phyloP scores from a whole-genome alignment of 2,797 vertebrate genomes.

The Taenioides sp. region DNA sequence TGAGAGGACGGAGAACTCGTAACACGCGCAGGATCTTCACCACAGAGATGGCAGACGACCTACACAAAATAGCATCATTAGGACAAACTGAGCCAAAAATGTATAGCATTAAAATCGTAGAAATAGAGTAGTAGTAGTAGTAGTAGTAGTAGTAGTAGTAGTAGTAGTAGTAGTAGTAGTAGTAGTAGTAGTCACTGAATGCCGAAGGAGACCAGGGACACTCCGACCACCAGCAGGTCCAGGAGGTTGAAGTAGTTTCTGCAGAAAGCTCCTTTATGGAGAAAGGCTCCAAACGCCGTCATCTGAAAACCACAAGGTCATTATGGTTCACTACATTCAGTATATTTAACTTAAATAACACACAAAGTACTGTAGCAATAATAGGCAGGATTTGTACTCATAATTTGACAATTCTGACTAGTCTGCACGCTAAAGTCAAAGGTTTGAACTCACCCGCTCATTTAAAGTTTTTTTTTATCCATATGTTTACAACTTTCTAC shows the following conservation, averaged over 20 bases:
- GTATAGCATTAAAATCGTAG: no score
- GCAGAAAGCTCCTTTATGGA: slow-evolving; percentile 98
- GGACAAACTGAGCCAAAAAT: no score
- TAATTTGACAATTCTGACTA: no score
- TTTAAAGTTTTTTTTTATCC: no score
- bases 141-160: not conserved
- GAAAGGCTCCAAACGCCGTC: slow-evolving; percentile 96
- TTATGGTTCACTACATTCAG: not conserved
- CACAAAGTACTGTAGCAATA: no score
- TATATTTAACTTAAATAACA: no score
- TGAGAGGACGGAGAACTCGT: slow-evolving; percentile 91
- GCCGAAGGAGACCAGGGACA: slow-evolving; percentile 97
- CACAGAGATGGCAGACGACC: slow-evolving; percentile 96
- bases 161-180: no score
- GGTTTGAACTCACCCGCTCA: no score
- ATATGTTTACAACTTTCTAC: no score
- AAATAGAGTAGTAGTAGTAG: no score
- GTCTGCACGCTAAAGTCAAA: no score
- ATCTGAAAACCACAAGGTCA: slow-evolving; percentile 80
- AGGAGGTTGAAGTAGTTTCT: slow-evolving; percentile 98
- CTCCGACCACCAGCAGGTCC: slow-evolving; percentile 96
- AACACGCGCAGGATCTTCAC: slow-evolving; percentile 97
- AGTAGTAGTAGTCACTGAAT: slow-evolving; percentile 87
- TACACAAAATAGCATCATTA: slow-evolving; percentile 39
- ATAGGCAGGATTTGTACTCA: no score